These are phyloP conservation scores for Apostichopus californicus DNA, from an alignment of 35 echinoderm and acorn worm genomes.

Conservation along the genomic window DNA sequence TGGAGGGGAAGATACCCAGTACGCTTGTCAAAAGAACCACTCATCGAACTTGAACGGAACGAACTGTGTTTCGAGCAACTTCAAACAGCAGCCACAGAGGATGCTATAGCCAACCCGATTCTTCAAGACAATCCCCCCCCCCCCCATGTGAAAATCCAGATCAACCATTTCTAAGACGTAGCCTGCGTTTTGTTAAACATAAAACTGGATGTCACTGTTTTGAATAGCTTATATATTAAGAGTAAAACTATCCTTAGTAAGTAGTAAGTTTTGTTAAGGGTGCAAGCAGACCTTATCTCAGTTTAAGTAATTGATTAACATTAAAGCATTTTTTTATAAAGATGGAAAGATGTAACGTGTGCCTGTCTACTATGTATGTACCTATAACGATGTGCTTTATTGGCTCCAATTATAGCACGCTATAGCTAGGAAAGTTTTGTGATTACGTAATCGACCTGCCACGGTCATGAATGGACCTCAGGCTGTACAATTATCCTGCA, in stretches of 20 bases:
- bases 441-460: too few relatives aligned
- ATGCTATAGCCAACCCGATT: not conserved
- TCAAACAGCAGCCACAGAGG: not conserved
- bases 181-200: not conserved
- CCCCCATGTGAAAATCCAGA: not conserved
- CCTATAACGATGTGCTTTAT: too few relatives aligned
- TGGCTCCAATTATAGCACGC: too few relatives aligned
- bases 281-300: too few relatives aligned
- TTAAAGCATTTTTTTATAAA: too few relatives aligned
- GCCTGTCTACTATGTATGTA: too few relatives aligned
- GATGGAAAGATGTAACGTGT: too few relatives aligned
- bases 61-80: not conserved
- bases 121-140: not conserved
- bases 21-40: not conserved
- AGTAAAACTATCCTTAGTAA: not conserved
- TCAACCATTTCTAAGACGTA: not conserved
- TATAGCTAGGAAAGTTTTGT: too few relatives aligned
- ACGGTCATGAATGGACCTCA: too few relatives aligned
- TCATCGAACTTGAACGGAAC: not conserved
- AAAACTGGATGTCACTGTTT: not conserved
- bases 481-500: too few relatives aligned
- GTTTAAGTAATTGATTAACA: too few relatives aligned
- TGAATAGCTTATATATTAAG: not conserved
- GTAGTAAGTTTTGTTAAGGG: too few relatives aligned
- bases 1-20: not conserved